These are phyloP conservation scores for Sitophilus oryzae DNA, from an alignment of 1,140 invertebrate species.

Conservation along the genomic window DNA sequence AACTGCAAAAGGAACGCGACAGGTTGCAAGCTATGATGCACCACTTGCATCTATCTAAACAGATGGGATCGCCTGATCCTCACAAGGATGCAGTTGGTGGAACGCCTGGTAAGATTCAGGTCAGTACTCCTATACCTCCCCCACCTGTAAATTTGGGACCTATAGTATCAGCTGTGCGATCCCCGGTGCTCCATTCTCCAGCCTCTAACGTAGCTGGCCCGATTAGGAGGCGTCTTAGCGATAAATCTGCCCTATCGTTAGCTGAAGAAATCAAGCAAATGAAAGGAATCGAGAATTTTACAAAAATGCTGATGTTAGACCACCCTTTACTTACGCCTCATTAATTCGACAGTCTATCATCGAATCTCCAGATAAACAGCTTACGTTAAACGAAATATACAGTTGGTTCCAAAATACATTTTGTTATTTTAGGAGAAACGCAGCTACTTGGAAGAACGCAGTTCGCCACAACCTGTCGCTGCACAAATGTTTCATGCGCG, in stretches of 20 bases:
- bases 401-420: slow-evolving; percentile 99
- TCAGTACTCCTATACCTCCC: slow-evolving; percentile 35
- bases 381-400: slow-evolving; percentile 99
- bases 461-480: slow-evolving; percentile 99
- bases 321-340: slow-evolving; percentile 98
- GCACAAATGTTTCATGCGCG: slow-evolving; percentile 99
- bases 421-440: slow-evolving; percentile 97
- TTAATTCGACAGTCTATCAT: slow-evolving; percentile 98
- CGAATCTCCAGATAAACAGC: slow-evolving; percentile 96
- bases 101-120: slow-evolving; percentile 29
- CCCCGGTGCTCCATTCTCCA: slow-evolving; percentile 44
- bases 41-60: slow-evolving; percentile 85
- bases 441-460: slow-evolving; percentile 99
- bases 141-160: slow-evolving; percentile 55
- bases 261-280: slow-evolving; percentile 92
- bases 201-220: slow-evolving; percentile 60
- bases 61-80: slow-evolving; percentile 55
- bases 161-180: slow-evolving; percentile 52
- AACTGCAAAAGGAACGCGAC: slow-evolving; percentile 88
- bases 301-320: slow-evolving; percentile 93
- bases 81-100: slow-evolving; percentile 45
- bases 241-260: slow-evolving; percentile 85
- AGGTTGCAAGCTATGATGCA: slow-evolving; percentile 96
- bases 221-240: slow-evolving; percentile 80
- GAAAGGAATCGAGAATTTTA: slow-evolving; percentile 98